These are phyloP conservation scores for Gambusia yucatana DNA, from an alignment of 2,797 vertebrate species.

Conservation along the genomic window DNA sequence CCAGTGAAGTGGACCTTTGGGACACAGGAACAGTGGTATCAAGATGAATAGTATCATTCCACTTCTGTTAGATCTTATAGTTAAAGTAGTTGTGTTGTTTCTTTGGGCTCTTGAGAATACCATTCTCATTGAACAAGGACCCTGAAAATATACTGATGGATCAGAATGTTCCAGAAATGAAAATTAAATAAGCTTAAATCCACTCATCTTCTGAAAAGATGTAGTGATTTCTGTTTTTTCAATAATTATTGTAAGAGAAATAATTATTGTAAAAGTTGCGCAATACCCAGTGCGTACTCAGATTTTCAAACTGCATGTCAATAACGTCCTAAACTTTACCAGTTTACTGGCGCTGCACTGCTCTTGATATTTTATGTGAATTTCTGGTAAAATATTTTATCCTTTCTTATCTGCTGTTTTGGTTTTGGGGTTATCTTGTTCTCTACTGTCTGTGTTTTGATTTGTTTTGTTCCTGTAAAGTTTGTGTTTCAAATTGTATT, in stretches of 20 bases:
- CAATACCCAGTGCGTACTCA: neutral
- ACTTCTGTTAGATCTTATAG: constrained; percentile 52
- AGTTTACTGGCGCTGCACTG: neutral
- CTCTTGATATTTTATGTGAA: neutral
- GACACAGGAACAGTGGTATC: constrained; percentile 66
- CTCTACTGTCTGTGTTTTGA: no score
- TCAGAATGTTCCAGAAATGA: constrained; percentile 35
- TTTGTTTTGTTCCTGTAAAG: no score
- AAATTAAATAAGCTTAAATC: neutral
- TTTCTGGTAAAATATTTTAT: neutral
- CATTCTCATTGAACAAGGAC: constrained; percentile 51
- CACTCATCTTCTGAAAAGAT: neutral
- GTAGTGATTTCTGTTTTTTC: no score
- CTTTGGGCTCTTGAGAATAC: constrained; percentile 59
- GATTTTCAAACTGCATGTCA: neutral
- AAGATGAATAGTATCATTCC: constrained; percentile 51
- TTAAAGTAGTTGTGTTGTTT: constrained; percentile 57
- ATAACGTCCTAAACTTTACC: neutral
- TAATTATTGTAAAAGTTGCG: neutral
- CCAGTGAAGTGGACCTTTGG: constrained; percentile 61
- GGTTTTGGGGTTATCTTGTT: no score
- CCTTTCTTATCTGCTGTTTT: neutral
- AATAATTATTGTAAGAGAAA: neutral
- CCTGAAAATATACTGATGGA: constrained; percentile 34
- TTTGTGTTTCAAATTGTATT: no score